Evolutionary conservation across 2,113 vertebrate species (phyloP).

Genomic region (Calonectris borealis): DNA sequence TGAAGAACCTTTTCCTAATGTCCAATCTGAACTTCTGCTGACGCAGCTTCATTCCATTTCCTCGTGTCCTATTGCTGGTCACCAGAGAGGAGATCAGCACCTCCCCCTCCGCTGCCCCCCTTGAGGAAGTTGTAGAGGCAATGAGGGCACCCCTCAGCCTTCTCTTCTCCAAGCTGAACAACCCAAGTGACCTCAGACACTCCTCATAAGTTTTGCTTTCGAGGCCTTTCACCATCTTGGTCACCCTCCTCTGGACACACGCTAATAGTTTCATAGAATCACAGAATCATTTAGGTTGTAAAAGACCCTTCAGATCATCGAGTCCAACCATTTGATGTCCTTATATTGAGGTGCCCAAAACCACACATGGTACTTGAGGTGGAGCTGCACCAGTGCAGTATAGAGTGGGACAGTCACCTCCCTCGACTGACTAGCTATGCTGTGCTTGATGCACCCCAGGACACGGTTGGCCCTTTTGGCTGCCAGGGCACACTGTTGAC

Average conservation of each 20-base stretch:
- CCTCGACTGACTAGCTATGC: accelerated
- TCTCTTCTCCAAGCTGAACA: not conserved
- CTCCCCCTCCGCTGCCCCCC: accelerated
- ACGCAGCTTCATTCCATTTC: not conserved
- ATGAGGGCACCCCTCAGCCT: not conserved
- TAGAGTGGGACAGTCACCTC: not conserved
- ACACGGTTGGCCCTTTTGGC: not conserved
- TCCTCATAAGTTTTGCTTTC: not conserved
- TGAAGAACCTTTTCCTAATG: not conserved
- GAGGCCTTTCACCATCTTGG: not conserved
- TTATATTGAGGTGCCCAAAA: not conserved
- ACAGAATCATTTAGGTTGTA: not conserved
- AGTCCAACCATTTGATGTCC: not conserved
- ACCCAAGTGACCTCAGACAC: not conserved
- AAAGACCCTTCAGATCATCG: not conserved
- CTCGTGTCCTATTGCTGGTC: not conserved
- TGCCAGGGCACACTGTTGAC: not conserved
- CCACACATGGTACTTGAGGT: not conserved
- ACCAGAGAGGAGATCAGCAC: not conserved
- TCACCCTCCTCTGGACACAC: not conserved
- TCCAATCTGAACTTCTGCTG: not conserved
- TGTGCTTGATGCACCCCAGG: not conserved
- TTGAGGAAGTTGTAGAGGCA: not conserved
- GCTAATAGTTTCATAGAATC: not conserved
- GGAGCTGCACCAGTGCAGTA: not conserved